Conservation (phyloP, 2,113 vertebrate genomes). For the Chloropsis cyanopogon region DNA sequence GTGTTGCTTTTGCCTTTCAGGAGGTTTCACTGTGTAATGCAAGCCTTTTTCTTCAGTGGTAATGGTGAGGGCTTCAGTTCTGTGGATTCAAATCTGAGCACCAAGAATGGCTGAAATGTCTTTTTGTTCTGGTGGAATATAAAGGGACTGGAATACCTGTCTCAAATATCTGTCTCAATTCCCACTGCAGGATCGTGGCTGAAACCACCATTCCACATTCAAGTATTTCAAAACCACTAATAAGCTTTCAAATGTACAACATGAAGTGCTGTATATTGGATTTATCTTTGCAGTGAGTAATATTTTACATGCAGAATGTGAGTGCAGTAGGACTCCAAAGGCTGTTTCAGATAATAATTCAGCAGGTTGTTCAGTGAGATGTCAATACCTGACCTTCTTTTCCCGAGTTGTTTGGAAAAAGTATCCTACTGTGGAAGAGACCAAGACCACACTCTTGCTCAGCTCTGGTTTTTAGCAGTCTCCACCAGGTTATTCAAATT, state of each 20-base stretch:
- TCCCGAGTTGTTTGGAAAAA: neutral
- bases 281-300: neutral
- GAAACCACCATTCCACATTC: neutral
- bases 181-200: neutral
- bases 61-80: neutral
- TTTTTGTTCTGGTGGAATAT: neutral
- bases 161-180: neutral
- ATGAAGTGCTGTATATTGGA: neutral
- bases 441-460: neutral
- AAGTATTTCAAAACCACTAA: neutral
- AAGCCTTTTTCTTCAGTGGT: neutral
- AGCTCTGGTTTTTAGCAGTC: neutral
- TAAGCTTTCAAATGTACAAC: neutral
- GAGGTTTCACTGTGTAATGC: neutral
- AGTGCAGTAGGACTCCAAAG: neutral
- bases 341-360: neutral
- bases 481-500: neutral
- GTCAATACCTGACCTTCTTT: neutral
- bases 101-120: neutral
- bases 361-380: neutral
- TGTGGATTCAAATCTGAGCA: neutral
- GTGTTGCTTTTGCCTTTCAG: neutral
- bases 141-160: neutral
- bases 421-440: neutral
- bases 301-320: neutral